These are phyloP conservation scores for Zaprionus obscuricornis DNA, from an alignment of 2,888 invertebrate genomes.

Conservation along the genomic window DNA sequence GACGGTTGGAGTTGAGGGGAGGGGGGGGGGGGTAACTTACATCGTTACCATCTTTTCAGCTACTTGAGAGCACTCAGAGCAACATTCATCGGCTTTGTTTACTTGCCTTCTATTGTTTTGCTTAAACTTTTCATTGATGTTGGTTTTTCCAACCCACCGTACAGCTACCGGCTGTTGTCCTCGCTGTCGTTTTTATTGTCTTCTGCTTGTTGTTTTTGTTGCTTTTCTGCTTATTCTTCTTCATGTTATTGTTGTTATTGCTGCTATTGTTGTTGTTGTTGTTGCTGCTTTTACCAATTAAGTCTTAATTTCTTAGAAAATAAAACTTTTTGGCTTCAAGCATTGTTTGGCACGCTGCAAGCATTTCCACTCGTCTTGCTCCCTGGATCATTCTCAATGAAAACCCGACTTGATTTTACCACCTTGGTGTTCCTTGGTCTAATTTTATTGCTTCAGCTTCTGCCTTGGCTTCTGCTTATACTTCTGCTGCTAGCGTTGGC, in stretches of 20 bases:
- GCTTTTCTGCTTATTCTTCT: slow-evolving; percentile 6
- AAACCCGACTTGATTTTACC: slow-evolving; percentile 48
- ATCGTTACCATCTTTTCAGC: slow-evolving; percentile 40
- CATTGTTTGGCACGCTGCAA: slow-evolving; percentile 64
- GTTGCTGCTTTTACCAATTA: slow-evolving; percentile 75
- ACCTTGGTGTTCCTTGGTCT: slow-evolving; percentile 49
- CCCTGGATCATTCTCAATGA: slow-evolving; percentile 6
- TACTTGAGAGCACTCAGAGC: slow-evolving; percentile 57
- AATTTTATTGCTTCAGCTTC: slow-evolving; percentile 28
- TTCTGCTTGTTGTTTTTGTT: slow-evolving; percentile 15
- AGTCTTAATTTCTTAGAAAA: slow-evolving; percentile 77
- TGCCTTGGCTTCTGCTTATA: too few relatives aligned
- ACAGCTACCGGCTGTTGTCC: slow-evolving; percentile 34
- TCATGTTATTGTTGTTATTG: slow-evolving; percentile 18
- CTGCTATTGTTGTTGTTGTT: slow-evolving; percentile 38
- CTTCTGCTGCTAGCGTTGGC: slow-evolving; percentile 26
- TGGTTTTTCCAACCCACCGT: slow-evolving; percentile 55
- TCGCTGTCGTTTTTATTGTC: slow-evolving; percentile 47
- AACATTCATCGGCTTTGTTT: slow-evolving; percentile 75
- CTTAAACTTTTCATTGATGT: slow-evolving; percentile 77
- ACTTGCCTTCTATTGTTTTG: slow-evolving; percentile 70
- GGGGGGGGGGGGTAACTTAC: too few relatives aligned
- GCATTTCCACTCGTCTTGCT: slow-evolving; percentile 21
- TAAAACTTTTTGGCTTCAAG: slow-evolving; percentile 73
- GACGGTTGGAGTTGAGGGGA: too few relatives aligned